Conservation (phyloP, 1,140 invertebrate species). For the Holotrichia oblita region DNA sequence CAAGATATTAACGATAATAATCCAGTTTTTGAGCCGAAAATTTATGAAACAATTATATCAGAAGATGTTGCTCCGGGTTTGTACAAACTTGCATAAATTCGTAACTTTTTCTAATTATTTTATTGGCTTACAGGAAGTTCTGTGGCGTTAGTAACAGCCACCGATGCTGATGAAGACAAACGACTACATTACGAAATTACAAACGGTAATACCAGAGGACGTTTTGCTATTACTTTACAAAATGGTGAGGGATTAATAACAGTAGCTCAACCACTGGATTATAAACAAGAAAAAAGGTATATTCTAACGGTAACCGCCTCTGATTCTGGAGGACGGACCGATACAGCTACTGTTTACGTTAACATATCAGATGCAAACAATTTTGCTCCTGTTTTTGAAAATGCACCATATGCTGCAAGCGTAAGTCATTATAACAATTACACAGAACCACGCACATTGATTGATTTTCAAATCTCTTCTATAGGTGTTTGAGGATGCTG, state of each 20-base stretch:
- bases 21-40: slow-evolving; percentile 87
- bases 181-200: slow-evolving; percentile 90
- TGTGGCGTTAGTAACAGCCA: slow-evolving; percentile 88
- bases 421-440: background rate
- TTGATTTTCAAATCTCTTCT: background rate
- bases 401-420: slow-evolving; percentile 88
- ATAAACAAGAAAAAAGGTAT: slow-evolving; percentile 83
- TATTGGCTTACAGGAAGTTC: slow-evolving; percentile 66
- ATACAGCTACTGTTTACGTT: slow-evolving; percentile 90
- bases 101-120: background rate
- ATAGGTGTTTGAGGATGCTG: slow-evolving; percentile 87
- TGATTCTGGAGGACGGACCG: slow-evolving; percentile 87
- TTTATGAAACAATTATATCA: slow-evolving; percentile 86
- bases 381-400: slow-evolving; percentile 92
- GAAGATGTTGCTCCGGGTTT: slow-evolving; percentile 87
- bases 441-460: too few species aligned
- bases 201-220: slow-evolving; percentile 86
- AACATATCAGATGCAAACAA: slow-evolving; percentile 97
- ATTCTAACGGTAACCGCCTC: slow-evolving; percentile 85
- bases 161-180: slow-evolving; percentile 91
- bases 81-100: background rate
- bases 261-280: slow-evolving; percentile 88
- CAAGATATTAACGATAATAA: slow-evolving; percentile 97
- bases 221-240: slow-evolving; percentile 91
- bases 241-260: slow-evolving; percentile 91